Percentiles rank a stretch among this genome's conserved stretches.
These are phyloP conservation scores for Drosophila nigromelanica DNA, from an alignment of 1,140 invertebrate genomes.

Conservation along the genomic window DNA sequence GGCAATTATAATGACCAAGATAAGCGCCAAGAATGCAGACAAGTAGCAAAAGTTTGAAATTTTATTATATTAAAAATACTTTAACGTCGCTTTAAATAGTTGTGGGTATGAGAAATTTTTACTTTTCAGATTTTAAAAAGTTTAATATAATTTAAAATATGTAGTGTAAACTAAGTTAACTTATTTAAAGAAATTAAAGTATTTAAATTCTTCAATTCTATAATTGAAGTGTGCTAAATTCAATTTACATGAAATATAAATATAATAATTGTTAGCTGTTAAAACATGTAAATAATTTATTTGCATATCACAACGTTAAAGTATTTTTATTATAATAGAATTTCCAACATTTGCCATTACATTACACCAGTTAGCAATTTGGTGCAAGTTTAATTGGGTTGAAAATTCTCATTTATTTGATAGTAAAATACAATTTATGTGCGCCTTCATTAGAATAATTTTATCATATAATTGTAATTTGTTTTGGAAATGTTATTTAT, in stretches of 20 bases:
- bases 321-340: neutral
- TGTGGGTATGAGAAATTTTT: neutral
- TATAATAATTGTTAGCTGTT: no score
- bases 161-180: no score
- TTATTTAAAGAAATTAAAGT: no score
- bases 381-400: no score
- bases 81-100: neutral
- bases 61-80: neutral
- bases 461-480: neutral
- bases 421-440: neutral
- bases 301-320: no score
- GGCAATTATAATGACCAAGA: slow-evolving; percentile 43
- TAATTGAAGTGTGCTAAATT: no score
- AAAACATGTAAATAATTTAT: no score
- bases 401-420: neutral
- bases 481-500: neutral
- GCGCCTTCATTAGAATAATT: neutral
- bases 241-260: no score
- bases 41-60: slow-evolving; percentile 22
- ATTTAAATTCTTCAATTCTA: no score
- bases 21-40: slow-evolving; percentile 33
- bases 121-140: no score
- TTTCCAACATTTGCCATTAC: slow-evolving; percentile 2
- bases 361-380: no score
- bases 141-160: no score